These are phyloP conservation scores for Rhyacophila brunnea DNA, from an alignment of 1,140 invertebrate genomes.

Conservation along the genomic window DNA sequence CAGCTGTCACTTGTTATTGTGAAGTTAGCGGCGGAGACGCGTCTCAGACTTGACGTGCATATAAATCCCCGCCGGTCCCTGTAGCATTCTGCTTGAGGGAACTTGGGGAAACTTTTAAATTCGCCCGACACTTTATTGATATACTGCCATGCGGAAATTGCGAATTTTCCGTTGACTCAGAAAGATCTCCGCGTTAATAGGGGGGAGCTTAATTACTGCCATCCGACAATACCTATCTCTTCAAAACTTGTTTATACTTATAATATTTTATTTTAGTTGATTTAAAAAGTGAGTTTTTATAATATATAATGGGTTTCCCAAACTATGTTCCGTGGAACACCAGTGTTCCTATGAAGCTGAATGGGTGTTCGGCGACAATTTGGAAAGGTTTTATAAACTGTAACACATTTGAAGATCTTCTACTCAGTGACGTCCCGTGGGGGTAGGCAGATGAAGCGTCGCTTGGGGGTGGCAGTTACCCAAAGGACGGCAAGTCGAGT, in stretches of 20 bases:
- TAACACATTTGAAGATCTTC: no score
- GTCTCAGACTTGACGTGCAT: slow-evolving; percentile 21
- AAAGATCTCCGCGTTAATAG: slow-evolving; percentile 19
- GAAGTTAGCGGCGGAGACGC: slow-evolving; percentile 15
- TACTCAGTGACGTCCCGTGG: no score
- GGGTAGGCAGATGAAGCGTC: no score
- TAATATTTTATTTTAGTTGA: no score
- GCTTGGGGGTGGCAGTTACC: no score
- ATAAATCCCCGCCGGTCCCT: slow-evolving; percentile 24
- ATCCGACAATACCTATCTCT: background rate
- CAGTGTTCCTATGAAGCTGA: no score
- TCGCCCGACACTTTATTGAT: slow-evolving; percentile 34
- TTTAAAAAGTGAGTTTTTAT: no score
- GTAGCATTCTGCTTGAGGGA: slow-evolving; percentile 9
- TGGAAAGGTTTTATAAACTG: no score
- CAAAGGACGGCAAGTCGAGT: no score
- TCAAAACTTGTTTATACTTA: background rate
- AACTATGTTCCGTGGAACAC: no score
- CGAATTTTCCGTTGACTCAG: slow-evolving; percentile 10
- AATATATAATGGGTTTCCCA: no score
- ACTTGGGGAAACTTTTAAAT: slow-evolving; percentile 28
- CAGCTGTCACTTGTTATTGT: slow-evolving; percentile 11
- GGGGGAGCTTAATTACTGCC: background rate
- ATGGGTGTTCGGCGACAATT: no score
- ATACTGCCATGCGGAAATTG: slow-evolving; percentile 17